Base-by-base conservation (phyloP, 2,888 invertebrate genomes). In the Drosophila antonietae region DNA sequence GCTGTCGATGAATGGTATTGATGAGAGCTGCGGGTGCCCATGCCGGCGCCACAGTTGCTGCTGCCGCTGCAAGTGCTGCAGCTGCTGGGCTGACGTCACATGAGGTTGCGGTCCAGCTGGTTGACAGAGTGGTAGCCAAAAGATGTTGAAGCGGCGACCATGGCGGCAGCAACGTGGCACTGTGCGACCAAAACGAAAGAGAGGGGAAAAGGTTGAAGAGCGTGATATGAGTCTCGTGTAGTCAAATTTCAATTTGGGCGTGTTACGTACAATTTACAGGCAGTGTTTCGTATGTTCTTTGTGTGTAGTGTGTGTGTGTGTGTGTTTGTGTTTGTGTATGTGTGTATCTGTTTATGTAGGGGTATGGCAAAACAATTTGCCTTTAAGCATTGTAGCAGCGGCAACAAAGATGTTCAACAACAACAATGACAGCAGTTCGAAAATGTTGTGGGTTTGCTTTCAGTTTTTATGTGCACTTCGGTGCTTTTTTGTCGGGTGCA, bases 71-170 rank as follows among this genome's bases (percentile, higher is more conserved):
- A 93, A 78, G 93, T 92, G 86, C 92, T 93, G 90, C 93, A 93
- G 87, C 92, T 93, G 91, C 92, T 93, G n/a, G 91, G 92, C 85
- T 93, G 92, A 57, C 93, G 93, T 92, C 93, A 93, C 89, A 93
- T 93, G 81, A 92, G 90, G 65, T 91, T 91, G 60, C 93, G 92
- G 74, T 93, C 92, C 79, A 92, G 90, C 81, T 93, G 93, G 84
- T 93, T 92, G 68, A 93, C 93, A 39, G 93, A 93, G 47, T 92
- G 91, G 80, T 93, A 93, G 70, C 92, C 93, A 60, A 93, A 91
- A 61, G 93, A 92, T 57, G 93, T 92, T 35, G 93, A 93, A 56
- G 93, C 91, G 65, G 93, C 93, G 67, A 93, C 92, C 93, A 93
- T 93, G 53, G 93, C 93, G 69, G 93, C 92, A 55, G 92, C 92